Base-by-base conservation (phyloP, 2,888 invertebrate species). In the Chrysina gloriosa region DNA sequence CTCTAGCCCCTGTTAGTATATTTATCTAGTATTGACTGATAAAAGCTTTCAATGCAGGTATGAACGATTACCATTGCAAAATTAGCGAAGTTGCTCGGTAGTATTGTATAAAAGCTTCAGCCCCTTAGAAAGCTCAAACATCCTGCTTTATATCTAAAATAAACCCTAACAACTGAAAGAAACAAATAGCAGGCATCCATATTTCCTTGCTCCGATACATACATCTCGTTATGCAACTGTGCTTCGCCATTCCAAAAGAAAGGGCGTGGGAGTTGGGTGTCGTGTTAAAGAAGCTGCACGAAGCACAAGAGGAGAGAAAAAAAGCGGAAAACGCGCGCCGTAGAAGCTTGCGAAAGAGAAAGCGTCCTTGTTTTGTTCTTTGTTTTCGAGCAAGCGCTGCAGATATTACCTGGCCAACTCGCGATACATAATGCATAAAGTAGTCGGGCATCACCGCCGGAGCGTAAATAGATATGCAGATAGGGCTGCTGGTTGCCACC, bases 391-490 rank as follows among this genome's bases (percentile, higher is more conserved):
- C 48, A 9, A 64, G 16, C 21, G 48, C 50, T 50, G 64, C 34
- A 34, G 36, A 34, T 50, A 50, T 63, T 21, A 63, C 64, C 64
- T 64, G 36, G 64, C 39, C 58, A 25, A 48, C 11, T 50, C 66
- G 31, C 67, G 72, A 74, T 74, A 73, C 73, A 74, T 74, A 74
- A 74, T 74, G 72, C 71, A 74, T 74, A 74, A 73, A 71, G 73
- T 69, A 74, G 73, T 74, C 71, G 69, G 66, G 65, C 16, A 48
- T 65, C 70, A 52, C 66, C 72, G 70, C 54, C 71, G 67, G 71
- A 73, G 72, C 72, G 73, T 71, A 70, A 72, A 72, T 68, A 71
- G 73, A 71, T 73, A 73, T 72, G 72, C 71, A 73, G 71, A 72
- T 72, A 70, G 70, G 36, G 65, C 42, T 68, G 27, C 11, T 16